Percentiles rank a stretch among this genome's conserved stretches.
phyloP scores from a whole-genome alignment of 1,140 invertebrate species.

The Bombus polaris region DNA sequence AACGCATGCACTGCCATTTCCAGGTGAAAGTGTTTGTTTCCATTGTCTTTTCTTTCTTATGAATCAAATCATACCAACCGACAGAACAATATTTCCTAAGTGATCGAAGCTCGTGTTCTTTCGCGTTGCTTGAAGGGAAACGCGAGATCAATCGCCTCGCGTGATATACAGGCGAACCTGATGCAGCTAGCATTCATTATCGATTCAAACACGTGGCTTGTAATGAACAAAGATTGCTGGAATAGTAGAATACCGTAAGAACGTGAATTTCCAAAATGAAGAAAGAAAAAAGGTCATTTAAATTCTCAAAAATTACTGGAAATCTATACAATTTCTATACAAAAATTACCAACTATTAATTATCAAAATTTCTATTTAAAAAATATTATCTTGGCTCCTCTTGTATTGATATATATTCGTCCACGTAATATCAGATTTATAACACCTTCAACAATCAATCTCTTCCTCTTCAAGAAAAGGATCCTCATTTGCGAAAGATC shows the following conservation, averaged over 20 bases:
- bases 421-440: too few relatives aligned
- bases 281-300: too few relatives aligned
- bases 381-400: too few relatives aligned
- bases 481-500: background rate
- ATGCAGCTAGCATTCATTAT: background rate
- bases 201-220: background rate
- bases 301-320: too few relatives aligned
- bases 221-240: background rate
- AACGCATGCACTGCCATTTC: constrained; percentile 8
- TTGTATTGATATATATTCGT: too few relatives aligned
- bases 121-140: background rate
- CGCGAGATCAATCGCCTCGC: background rate
- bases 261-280: too few relatives aligned
- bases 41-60: constrained; percentile 1
- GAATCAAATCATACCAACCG: background rate
- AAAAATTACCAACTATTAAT: too few relatives aligned
- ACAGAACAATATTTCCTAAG: constrained; percentile 30
- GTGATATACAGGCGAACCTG: too few relatives aligned
- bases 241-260: background rate
- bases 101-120: background rate
- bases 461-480: background rate
- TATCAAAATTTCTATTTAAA: too few relatives aligned
- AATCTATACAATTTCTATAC: too few relatives aligned
- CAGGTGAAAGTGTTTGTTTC: constrained; percentile 38
- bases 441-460: background rate